These are phyloP conservation scores for Drosophila borealis DNA, from an alignment of 2,888 invertebrate genomes.

Conservation along the genomic window DNA sequence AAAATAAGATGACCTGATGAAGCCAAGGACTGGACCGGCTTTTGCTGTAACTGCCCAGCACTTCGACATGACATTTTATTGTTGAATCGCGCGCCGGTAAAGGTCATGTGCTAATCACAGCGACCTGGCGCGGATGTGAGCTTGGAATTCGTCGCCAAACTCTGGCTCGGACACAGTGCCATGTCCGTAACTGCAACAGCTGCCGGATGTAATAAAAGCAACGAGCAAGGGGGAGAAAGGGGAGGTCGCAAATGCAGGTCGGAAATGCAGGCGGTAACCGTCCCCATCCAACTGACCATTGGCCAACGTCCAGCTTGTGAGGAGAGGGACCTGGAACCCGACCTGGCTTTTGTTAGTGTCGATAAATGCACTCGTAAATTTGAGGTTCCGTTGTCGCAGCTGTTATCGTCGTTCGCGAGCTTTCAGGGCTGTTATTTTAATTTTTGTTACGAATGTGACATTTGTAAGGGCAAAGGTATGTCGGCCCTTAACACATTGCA, in stretches of 20 bases:
- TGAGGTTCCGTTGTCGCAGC: slow-evolving; percentile 23
- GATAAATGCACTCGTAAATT: slow-evolving; percentile 46
- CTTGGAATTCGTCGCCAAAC: slow-evolving; percentile 12
- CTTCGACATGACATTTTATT: slow-evolving; percentile 42
- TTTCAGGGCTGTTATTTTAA: slow-evolving; percentile 9
- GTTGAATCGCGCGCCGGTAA: slow-evolving; percentile 22
- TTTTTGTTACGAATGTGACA: slow-evolving; percentile 36
- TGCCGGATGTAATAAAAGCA: slow-evolving; percentile 63
- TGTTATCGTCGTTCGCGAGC: slow-evolving; percentile 28
- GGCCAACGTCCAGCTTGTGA: slow-evolving; percentile 37
- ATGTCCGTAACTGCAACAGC: slow-evolving; percentile 47
- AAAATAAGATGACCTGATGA: slow-evolving; percentile 1
- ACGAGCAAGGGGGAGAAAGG: background rate
- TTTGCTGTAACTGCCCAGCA: slow-evolving; percentile 7
- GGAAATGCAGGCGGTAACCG: slow-evolving; percentile 64
- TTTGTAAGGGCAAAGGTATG: slow-evolving; percentile 49
- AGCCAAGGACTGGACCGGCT: slow-evolving; percentile 7
- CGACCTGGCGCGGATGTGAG: slow-evolving; percentile 23
- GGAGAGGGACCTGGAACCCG: background rate
- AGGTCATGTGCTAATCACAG: slow-evolving; percentile 51
- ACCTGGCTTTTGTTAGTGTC: slow-evolving; percentile 18
- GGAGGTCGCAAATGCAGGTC: slow-evolving; percentile 45
- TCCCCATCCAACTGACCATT: slow-evolving; percentile 31
- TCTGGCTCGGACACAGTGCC: background rate
- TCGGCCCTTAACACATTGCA: slow-evolving; percentile 20